These are phyloP conservation scores for Otolemur garnettii DNA, from an alignment of 2,113 vertebrate species.

Conservation along the genomic window DNA sequence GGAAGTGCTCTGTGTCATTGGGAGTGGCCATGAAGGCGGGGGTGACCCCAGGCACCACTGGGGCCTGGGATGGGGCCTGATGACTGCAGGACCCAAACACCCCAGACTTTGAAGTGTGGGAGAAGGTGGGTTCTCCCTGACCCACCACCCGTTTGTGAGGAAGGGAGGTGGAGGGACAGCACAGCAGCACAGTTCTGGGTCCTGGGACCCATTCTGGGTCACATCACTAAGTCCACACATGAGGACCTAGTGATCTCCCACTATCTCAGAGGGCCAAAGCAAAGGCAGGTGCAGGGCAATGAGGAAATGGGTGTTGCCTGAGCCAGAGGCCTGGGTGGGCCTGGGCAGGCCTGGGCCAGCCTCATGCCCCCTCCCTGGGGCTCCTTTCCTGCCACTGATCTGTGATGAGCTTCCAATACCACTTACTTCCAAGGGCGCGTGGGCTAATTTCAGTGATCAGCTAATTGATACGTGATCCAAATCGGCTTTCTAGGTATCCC, in stretches of 20 bases:
- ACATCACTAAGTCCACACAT: too few relatives aligned
- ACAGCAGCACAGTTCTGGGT: not conserved
- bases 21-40: not conserved
- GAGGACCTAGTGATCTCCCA: not conserved
- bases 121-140: not conserved
- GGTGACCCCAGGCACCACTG: not conserved
- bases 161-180: not conserved
- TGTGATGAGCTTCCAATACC: not conserved
- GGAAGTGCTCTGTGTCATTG: not conserved
- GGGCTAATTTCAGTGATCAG: not conserved
- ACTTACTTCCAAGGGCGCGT: not conserved
- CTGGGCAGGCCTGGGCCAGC: not conserved
- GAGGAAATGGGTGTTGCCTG: not conserved
- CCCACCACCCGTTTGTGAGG: not conserved
- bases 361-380: rapidly evolving
- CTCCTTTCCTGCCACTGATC: not conserved
- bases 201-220: too few relatives aligned
- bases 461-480: not conserved
- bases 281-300: not conserved
- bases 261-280: not conserved
- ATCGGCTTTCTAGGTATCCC: not conserved
- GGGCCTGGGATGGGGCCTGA: not conserved
- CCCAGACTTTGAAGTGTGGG: not conserved
- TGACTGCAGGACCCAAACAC: not conserved
- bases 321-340: not conserved